Conservation (phyloP, 2,797 vertebrate species). For the Moxostoma hubbsi region DNA sequence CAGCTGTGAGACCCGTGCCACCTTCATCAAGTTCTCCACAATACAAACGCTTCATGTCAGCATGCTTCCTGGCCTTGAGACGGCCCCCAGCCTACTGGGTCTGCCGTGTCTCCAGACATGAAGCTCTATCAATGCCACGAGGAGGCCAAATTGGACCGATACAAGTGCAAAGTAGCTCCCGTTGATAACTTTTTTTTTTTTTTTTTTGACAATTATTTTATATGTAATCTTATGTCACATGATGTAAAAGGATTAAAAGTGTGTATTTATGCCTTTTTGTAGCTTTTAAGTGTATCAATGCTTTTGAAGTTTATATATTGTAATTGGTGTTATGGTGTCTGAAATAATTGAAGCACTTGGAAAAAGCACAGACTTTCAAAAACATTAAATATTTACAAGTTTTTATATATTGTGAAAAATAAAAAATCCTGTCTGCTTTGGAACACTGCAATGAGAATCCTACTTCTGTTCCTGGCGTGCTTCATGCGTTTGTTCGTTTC, state of each 20-base stretch:
- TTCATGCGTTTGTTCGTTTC: background rate
- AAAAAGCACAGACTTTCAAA: too few species aligned
- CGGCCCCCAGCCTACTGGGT: constrained; percentile 62
- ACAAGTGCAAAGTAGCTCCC: background rate
- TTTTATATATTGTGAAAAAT: background rate
- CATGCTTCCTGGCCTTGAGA: constrained; percentile 73
- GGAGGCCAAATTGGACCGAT: background rate
- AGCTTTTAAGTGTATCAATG: constrained; percentile 45
- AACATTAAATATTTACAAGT: too few species aligned
- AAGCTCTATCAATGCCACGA: constrained; percentile 5
- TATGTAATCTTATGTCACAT: constrained; percentile 23
- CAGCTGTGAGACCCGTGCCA: constrained; percentile 69
- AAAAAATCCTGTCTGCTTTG: constrained; percentile 14
- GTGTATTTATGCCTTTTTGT: constrained; percentile 22
- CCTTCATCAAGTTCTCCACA: constrained; percentile 83
- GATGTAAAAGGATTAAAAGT: constrained; percentile 23
- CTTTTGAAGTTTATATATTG: background rate
- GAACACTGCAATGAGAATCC: constrained; percentile 17
- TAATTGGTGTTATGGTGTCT: constrained; percentile 23
- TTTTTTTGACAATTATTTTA: constrained; percentile 23
- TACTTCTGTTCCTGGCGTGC: background rate
- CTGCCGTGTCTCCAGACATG: constrained; percentile 54
- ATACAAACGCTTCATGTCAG: constrained; percentile 78
- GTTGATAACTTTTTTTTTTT: background rate
- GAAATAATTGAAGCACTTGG: constrained; percentile 47